Evolutionary conservation across 2,888 invertebrate species (phyloP), one percentile per base, ranked within the genome.

Genomic region (Orgyia antiqua): DNA sequence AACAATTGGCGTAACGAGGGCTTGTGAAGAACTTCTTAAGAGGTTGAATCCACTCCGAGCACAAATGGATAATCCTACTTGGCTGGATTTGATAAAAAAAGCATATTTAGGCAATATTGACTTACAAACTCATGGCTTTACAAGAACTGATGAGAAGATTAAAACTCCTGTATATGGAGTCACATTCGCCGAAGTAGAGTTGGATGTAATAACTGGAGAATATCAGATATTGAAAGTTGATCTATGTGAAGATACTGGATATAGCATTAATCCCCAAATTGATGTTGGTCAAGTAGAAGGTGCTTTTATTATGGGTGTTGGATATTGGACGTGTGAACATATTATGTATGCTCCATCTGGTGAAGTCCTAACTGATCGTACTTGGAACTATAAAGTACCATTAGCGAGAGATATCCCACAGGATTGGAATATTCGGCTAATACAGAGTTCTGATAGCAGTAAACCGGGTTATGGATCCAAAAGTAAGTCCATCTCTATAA

Each of bases 331-430:
- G 0, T 87, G 82, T 1, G 95, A 95, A 59, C 87, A 92, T 36
- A 59, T 94, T 21, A 77, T 90, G 0, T 91, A 89, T 38, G 88
- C 92, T 41, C 74, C 83, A 0, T 90, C 90, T 0, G 95, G 94
- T 0, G 87, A 89, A 53, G 62, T 94, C 1, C 72, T 92, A 2
- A 93, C 93, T 0, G 88, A 92, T 50, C 88, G 93, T 23, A 92
- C 94, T 2, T 95, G 94, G 94, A 89, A 89, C 42, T 94, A 94
- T 58, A 89, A 91, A 52, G 89, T 91, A 0, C 93, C 93, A 0
- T 89, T 91, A 4, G 88, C 89, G 0, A 92, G 90, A 58, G 94
- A 94, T 48, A 93, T 94, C 44, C 94, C 94, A 0, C 86, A 89
- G 13, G 92, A 94, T 65, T 91, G 93, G 46, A 87, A 92, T 31